Percentiles rank a stretch among this genome's conserved stretches.
These are phyloP conservation scores for Eretmocerus hayati DNA, from an alignment of 2,888 invertebrate genomes.

Conservation along the genomic window DNA sequence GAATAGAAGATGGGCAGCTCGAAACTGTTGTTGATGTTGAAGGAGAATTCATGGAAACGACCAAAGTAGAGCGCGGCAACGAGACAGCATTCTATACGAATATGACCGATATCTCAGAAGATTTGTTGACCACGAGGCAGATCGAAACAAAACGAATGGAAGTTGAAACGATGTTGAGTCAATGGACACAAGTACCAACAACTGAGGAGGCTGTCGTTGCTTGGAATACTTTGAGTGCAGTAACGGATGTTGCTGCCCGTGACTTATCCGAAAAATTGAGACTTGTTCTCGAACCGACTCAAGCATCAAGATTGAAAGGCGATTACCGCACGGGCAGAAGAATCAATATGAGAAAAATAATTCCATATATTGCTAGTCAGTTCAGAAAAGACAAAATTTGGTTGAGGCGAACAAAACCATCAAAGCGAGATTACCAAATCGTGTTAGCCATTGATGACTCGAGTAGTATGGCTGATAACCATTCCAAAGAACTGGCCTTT, in stretches of 20 bases:
- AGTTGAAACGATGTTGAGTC: slow-evolving; percentile 35
- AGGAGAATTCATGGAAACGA: slow-evolving; percentile 66
- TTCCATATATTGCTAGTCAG: slow-evolving; percentile 97
- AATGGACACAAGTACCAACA: slow-evolving; percentile 41
- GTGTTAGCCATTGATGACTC: slow-evolving; percentile 96
- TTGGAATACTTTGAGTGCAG: slow-evolving; percentile 58
- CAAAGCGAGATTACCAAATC: slow-evolving; percentile 92
- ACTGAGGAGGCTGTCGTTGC: slow-evolving; percentile 49
- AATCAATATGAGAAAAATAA: slow-evolving; percentile 96
- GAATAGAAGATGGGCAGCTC: slow-evolving; percentile 46
- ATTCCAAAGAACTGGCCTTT: slow-evolving; percentile 85
- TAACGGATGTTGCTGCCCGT: slow-evolving; percentile 61
- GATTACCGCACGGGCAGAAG: slow-evolving; percentile 95
- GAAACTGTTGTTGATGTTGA: slow-evolving; percentile 59
- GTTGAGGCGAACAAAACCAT: slow-evolving; percentile 91
- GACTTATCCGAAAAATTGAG: slow-evolving; percentile 90
- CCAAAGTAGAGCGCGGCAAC: slow-evolving; percentile 58
- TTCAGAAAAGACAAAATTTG: slow-evolving; percentile 99
- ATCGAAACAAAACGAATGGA: slow-evolving; percentile 31
- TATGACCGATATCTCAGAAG: slow-evolving; percentile 18
- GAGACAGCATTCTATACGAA: slow-evolving; percentile 75
- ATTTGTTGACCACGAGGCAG: slow-evolving; percentile 8
- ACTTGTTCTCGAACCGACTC: slow-evolving; percentile 91
- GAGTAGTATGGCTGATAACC: slow-evolving; percentile 80
- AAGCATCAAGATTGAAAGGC: slow-evolving; percentile 83